phyloP scores from a whole-genome alignment of 2,113 vertebrate species.

The Microcebus griseorufus region DNA sequence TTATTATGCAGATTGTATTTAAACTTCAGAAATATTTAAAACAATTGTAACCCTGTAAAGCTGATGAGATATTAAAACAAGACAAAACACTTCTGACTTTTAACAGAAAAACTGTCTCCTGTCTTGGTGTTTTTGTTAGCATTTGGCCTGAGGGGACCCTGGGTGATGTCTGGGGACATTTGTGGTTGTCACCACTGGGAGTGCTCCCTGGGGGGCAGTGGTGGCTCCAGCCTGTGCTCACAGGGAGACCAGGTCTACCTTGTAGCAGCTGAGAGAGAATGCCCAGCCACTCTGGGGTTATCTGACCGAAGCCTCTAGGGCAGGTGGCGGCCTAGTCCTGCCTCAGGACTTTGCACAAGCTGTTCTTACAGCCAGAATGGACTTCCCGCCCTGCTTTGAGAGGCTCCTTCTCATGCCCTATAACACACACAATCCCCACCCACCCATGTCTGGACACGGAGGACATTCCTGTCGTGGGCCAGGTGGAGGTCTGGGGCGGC shows the following conservation, averaged over 20 bases:
- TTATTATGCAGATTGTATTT: slow-evolving; percentile 93
- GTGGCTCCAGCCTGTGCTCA: background rate
- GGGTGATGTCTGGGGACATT: background rate
- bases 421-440: background rate
- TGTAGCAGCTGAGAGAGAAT: background rate
- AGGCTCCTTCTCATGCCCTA: too few species aligned
- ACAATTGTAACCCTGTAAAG: slow-evolving; percentile 89
- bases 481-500: background rate
- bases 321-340: background rate
- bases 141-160: background rate
- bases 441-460: background rate
- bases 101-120: background rate
- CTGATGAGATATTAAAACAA: slow-evolving; percentile 87
- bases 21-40: slow-evolving; percentile 91
- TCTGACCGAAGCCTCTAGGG: background rate
- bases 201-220: background rate
- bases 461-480: rapidly evolving
- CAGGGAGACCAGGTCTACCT: too few species aligned
- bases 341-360: background rate
- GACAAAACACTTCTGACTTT: slow-evolving; percentile 56
- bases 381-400: background rate
- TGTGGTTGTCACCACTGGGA: too few species aligned
- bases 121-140: background rate
- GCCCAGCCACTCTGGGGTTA: background rate
- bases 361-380: rapidly evolving